phyloP scores from a whole-genome alignment of 2,888 invertebrate genomes.

The Odontocolon sp. region DNA sequence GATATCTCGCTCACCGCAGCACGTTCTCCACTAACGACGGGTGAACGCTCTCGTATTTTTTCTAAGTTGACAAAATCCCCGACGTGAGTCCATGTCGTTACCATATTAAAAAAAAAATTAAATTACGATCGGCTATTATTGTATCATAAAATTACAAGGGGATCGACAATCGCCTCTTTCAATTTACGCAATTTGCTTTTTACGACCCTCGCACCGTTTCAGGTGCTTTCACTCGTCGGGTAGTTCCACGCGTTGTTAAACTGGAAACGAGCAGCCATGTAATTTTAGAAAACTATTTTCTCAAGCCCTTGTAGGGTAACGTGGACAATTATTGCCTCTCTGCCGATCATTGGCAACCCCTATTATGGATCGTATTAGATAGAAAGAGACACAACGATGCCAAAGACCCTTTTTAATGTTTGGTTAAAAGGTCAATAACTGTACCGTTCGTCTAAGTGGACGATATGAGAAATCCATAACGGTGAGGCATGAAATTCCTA shows the following conservation, averaged over 20 bases:
- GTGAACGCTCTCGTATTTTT: background rate
- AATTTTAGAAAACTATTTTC: constrained; percentile 2
- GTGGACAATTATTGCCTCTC: no score
- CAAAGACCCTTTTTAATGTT: no score
- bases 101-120: no score
- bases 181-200: background rate
- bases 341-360: no score
- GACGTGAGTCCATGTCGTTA: background rate
- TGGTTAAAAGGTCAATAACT: no score
- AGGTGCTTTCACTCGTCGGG: background rate
- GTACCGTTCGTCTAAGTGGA: constrained; percentile 13
- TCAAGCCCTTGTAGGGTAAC: background rate
- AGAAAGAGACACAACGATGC: no score
- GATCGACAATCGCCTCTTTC: background rate
- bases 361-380: no score
- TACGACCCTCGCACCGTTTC: background rate
- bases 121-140: background rate
- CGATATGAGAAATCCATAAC: background rate
- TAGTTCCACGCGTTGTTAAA: background rate
- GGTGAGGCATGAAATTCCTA: constrained; percentile 8
- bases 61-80: constrained; percentile 24
- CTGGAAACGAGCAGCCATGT: background rate
- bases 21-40: constrained; percentile 62
- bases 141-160: background rate
- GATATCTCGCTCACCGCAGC: constrained; percentile 53